These are phyloP conservation scores for Saguinus midas DNA, from an alignment of 2,113 vertebrate genomes.

Conservation along the genomic window DNA sequence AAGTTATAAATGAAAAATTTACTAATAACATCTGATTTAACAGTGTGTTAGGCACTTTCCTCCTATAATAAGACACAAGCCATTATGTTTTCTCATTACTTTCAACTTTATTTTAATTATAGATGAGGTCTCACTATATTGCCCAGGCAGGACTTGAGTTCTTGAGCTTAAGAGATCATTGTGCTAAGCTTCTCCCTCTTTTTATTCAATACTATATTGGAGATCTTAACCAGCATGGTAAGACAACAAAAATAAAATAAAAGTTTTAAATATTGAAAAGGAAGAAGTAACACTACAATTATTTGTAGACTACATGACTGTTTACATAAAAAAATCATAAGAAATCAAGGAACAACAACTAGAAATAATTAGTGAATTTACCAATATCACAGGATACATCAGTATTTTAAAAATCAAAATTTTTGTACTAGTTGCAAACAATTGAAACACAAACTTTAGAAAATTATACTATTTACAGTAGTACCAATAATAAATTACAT, in stretches of 20 bases:
- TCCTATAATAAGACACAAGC: neutral
- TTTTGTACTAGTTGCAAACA: neutral
- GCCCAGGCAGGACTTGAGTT: neutral
- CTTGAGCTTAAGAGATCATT: neutral
- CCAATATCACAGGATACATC: neutral
- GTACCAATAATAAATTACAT: neutral
- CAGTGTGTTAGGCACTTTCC: neutral
- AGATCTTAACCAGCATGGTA: neutral
- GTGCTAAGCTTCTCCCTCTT: neutral
- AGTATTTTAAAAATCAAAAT: neutral
- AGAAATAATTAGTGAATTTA: neutral
- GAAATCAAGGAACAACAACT: neutral
- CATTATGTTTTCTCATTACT: neutral
- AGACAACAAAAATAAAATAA: neutral
- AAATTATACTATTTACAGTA: neutral
- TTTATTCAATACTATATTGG: neutral
- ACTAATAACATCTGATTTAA: neutral
- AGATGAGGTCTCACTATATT: neutral
- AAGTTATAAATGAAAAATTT: neutral
- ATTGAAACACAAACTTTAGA: neutral
- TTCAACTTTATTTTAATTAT: neutral
- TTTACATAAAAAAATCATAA: neutral
- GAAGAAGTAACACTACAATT: neutral
- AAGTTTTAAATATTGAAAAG: neutral
- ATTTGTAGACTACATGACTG: neutral